Conservation (phyloP, 2,113 vertebrate species). For the Rostratula benghalensis region DNA sequence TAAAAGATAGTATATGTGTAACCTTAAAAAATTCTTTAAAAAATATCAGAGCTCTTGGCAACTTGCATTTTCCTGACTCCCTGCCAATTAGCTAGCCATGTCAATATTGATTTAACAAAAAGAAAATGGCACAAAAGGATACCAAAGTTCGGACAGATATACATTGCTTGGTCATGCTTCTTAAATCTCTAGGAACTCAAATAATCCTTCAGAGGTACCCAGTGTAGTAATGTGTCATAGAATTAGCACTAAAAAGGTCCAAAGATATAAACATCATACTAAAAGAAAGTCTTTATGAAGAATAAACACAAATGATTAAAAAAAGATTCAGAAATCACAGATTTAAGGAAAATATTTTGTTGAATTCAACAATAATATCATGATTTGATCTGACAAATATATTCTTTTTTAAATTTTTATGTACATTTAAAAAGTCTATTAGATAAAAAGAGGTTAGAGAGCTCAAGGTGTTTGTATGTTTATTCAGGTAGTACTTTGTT, state of each 20-base stretch:
- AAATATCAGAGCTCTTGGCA: conserved; percentile 83
- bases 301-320: conserved; percentile 83
- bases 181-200: conserved; percentile 66
- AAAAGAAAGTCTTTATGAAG: conserved; percentile 81
- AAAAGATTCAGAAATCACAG: conserved; percentile 83
- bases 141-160: conserved; percentile 71
- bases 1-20: conserved; percentile 80
- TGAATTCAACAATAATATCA: conserved; percentile 85
- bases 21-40: conserved; percentile 80
- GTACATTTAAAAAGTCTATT: conserved; percentile 87
- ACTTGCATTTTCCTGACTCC: conserved; percentile 78
- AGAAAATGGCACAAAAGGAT: conserved; percentile 75
- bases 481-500: conserved; percentile 91
- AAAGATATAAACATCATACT: conserved; percentile 82
- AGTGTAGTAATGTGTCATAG: conserved; percentile 79
- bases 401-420: conserved; percentile 88
- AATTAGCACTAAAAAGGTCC: conserved; percentile 80
- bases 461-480: conserved; percentile 83
- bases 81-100: conserved; percentile 80
- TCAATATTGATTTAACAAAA: conserved; percentile 75
- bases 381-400: conserved; percentile 89
- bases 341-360: conserved; percentile 87
- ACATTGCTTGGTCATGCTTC: conserved; percentile 73
- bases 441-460: conserved; percentile 89
- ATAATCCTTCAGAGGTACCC: conserved; percentile 79